Base-by-base conservation (phyloP, 1,140 invertebrate genomes). In the Eciton burchellii region DNA sequence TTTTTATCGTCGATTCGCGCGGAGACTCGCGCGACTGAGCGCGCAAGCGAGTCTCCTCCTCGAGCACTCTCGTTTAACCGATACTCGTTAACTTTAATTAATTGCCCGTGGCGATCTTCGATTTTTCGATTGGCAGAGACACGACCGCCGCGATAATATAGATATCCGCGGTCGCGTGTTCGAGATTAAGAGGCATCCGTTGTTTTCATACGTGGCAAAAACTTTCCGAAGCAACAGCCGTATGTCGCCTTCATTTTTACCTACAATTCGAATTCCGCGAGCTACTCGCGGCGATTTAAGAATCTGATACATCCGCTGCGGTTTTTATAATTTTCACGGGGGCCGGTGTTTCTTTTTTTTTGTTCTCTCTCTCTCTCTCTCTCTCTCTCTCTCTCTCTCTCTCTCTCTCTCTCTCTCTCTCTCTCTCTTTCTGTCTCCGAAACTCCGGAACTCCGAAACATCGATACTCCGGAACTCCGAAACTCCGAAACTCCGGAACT, bases 11-110 rank as follows among this genome's bases (percentile, higher is more conserved):
- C 21, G 35, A 70, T 79, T 79, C 74, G 57, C n/a, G n/a, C n/a
- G 49, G 72, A 24, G 72, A 29, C 19, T 49, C 26, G 49, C 24
- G 21, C 29, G 16, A 35, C 5, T 49, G 35, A 8, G 29, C 47
- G 35, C n/a, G 14, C 47, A 56, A 56, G 21, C 59, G 59, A 79
- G n/a, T 43, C 16, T 54, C 49, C 14, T 45, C 1, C 29, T 79
- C 74, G 74, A 66, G 62, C 2, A 45, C 68, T n/a, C 24, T 79
- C 63, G 56, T 79, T 56, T 68, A 79, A 3, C 60, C 45, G 45
- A 54, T 76, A 76, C 35, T 70, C 74, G 63, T 79, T 79, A 68
- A 21, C 49, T 79, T 79, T 79, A 45, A 79, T 79, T 79, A 79
- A 79, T 79, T 57, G 49, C 49, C 35, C n/a, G 19, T n/a, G n/a